Base-by-base conservation (phyloP, 30 jellyfish, hydroid and myxozoan species). In the Turritopsis rubra region DNA sequence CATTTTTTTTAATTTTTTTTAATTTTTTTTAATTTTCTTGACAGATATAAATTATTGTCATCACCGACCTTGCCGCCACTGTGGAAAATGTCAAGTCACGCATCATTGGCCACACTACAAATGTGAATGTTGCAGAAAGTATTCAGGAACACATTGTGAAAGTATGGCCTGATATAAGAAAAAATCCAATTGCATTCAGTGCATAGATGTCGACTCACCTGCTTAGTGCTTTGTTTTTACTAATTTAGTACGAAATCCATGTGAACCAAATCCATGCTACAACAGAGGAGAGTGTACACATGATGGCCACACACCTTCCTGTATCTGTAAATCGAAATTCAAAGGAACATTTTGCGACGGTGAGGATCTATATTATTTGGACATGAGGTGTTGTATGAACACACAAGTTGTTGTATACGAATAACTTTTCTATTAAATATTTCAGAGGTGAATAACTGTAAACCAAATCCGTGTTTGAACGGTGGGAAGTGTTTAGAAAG, bases 41-140 rank as follows among this genome's bases (percentile, higher is more conserved):
- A 8, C 76, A 91, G 97, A 91, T 21, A 60, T 83, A 24, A 84
- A 91, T 84, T 87, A 86, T 71, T 92, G 98, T 65, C 80, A 83
- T 70, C 96, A 90, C 5, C 88, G 96, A 28, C 98, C 98, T 13
- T 92, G 98, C 88, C 82, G 85, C 30, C 86, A 92, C 86, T 71
- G 88, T 41, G 98, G 98, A 71, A 83, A 81, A 28, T 92, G 98
- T 66, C 91, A 84, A 85, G 81, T 74, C 82, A 88, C 84, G 7
- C 87, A 72, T 26, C 85, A 82, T 17, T 30, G 83, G 73, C 98
- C 98, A 65, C 87, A 85, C 54, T 92, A 80, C 81, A 87, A 78
- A 28, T 92, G 98, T 84, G 85, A 89, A 4, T 92, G 98, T 28
- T 81, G 80, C 16, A 73, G 87, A 16, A 94, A 94, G 16, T 92